These are phyloP conservation scores for Agriopis aurantiaria DNA, from an alignment of 2,888 invertebrate genomes.

Conservation along the genomic window DNA sequence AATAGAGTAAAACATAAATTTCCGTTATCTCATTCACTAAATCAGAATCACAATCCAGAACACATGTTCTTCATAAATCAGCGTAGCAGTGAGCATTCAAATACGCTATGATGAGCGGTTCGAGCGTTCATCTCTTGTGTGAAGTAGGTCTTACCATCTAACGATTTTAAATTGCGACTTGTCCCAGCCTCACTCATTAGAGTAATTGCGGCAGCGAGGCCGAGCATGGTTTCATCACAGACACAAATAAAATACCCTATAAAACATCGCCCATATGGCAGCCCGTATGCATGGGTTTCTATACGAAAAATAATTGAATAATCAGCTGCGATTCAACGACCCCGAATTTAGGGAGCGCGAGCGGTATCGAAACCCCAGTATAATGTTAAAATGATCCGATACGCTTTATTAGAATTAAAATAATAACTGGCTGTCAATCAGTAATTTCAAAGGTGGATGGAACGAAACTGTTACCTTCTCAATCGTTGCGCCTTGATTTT, in stretches of 20 bases:
- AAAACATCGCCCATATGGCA: constrained; percentile 63
- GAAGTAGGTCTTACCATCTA: constrained; percentile 53
- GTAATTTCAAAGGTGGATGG: constrained; percentile 15
- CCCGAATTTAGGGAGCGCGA: constrained; percentile 42
- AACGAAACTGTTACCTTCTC: constrained; percentile 16
- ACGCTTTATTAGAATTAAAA: constrained; percentile 35
- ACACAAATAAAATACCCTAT: constrained; percentile 73
- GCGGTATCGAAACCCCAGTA: constrained; percentile 21
- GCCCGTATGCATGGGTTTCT: constrained; percentile 30
- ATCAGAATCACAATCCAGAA: constrained; percentile 9
- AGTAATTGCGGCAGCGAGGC: constrained; percentile 75
- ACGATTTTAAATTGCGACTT: constrained; percentile 79
- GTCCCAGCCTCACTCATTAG: constrained; percentile 72
- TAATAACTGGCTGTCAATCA: constrained; percentile 21
- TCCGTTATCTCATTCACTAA: neutral
- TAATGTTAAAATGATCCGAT: constrained; percentile 33
- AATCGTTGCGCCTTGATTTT: constrained; percentile 7
- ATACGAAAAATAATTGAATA: constrained; percentile 36
- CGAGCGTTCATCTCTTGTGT: constrained; percentile 20
- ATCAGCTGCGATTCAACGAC: constrained; percentile 38
- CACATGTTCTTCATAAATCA: constrained; percentile 19
- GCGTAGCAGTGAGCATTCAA: constrained; percentile 1
- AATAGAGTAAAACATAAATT: neutral
- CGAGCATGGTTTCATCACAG: constrained; percentile 77
- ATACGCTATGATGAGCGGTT: constrained; percentile 7